phyloP scores from a whole-genome alignment of 2,797 vertebrate genomes.

The Tokudaia tokunoshimensis region DNA sequence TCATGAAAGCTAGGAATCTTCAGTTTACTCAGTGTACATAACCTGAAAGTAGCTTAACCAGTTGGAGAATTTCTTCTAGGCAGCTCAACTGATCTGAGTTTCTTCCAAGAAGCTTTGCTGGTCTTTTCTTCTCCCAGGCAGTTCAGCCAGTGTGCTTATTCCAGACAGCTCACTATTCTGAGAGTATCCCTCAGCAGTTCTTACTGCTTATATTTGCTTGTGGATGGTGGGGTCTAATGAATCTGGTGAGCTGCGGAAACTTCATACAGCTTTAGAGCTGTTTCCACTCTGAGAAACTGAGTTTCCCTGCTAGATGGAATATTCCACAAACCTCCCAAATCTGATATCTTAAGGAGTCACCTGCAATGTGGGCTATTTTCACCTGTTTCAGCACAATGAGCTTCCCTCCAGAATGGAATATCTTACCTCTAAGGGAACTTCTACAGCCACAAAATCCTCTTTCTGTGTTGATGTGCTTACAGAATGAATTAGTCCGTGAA shows the following conservation, averaged over 20 bases:
- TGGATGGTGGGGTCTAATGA: background rate
- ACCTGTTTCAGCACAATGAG: background rate
- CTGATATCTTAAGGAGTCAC: no score
- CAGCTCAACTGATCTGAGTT: background rate
- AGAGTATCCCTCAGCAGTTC: background rate
- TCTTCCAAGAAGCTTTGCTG: background rate
- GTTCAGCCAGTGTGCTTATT: background rate
- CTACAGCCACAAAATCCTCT: background rate
- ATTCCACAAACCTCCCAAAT: background rate
- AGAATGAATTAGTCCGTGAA: no score
- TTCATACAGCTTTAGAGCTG: background rate
- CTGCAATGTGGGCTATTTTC: accelerated
- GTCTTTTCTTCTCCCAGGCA: background rate
- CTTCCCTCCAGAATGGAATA: no score
- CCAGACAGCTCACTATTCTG: background rate
- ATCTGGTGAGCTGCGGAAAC: background rate
- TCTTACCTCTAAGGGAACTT: background rate
- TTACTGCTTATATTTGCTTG: background rate
- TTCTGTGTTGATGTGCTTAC: background rate
- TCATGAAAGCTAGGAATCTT: background rate
- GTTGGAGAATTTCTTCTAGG: background rate
- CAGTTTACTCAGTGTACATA: background rate
- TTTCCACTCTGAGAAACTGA: background rate
- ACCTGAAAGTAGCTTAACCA: background rate
- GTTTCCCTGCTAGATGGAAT: background rate